phyloP scores from a whole-genome alignment of 2,888 invertebrate species.

The Chloroclysta siterata region DNA sequence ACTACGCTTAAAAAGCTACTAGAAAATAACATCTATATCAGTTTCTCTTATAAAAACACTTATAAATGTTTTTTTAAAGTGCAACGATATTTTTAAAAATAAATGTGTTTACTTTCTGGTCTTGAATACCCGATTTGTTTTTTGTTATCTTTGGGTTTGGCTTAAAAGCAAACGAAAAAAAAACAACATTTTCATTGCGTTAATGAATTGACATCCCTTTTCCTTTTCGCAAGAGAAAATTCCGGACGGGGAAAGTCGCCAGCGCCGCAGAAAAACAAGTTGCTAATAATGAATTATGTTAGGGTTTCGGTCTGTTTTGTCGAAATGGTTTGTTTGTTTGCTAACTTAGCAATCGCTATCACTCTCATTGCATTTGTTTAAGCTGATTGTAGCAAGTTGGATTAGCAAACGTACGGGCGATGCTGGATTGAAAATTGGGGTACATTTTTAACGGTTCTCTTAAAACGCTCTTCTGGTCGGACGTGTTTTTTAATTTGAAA shows the following conservation, averaged over 20 bases:
- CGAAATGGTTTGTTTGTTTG: constrained; percentile 31
- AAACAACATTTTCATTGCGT: constrained; percentile 15
- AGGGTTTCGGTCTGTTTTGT: constrained; percentile 34
- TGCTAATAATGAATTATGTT: constrained; percentile 70
- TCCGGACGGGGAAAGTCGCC: constrained; percentile 40
- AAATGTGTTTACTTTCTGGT: too few relatives aligned
- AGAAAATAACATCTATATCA: background rate
- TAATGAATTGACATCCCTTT: constrained; percentile 25
- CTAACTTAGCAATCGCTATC: constrained; percentile 20
- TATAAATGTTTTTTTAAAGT: background rate
- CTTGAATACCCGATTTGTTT: background rate
- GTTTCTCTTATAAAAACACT: background rate
- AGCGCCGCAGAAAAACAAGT: constrained; percentile 61
- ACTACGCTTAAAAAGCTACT: too few relatives aligned
- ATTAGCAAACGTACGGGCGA: constrained; percentile 1
- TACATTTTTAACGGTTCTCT: too few relatives aligned
- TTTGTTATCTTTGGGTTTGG: background rate
- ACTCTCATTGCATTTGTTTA: constrained; percentile 21
- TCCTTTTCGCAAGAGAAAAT: constrained; percentile 16
- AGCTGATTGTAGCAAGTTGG: constrained; percentile 17
- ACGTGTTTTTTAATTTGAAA: background rate
- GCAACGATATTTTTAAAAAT: background rate
- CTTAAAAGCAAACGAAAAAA: background rate
- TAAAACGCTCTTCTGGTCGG: background rate
- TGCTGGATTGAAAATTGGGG: background rate